A percentile compares a stretch with the other conserved stretches of the same genome.
phyloP scores from a whole-genome alignment of 2,888 invertebrate species.

The Trichogramma evanescens region DNA sequence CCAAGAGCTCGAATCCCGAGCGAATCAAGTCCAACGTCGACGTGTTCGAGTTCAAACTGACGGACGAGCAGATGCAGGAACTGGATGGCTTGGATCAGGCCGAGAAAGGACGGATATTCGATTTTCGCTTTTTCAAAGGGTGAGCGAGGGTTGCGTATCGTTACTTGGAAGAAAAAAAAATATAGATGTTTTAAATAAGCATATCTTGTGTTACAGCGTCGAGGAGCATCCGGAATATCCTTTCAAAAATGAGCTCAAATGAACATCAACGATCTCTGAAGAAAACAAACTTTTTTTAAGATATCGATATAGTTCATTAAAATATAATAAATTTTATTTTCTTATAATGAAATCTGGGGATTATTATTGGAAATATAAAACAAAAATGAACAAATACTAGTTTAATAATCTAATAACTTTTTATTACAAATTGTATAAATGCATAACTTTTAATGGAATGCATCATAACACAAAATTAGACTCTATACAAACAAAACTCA shows the following conservation, averaged over 20 bases:
- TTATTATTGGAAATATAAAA: too few relatives aligned
- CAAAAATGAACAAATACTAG: too few relatives aligned
- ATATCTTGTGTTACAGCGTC: conserved; percentile 46
- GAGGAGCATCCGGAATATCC: conserved; percentile 67
- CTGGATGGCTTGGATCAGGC: conserved; percentile 58
- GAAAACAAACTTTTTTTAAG: conserved; percentile 17
- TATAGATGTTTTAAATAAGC: background rate
- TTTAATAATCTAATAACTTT: too few relatives aligned
- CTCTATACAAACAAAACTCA: too few relatives aligned
- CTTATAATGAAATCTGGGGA: background rate
- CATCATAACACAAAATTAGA: too few relatives aligned
- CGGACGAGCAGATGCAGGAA: conserved; percentile 51
- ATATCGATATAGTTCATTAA: conserved; percentile 1
- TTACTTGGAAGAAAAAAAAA: background rate
- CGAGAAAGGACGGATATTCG: conserved; percentile 60
- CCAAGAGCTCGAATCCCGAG: conserved; percentile 66
- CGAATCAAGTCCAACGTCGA: conserved; percentile 66
- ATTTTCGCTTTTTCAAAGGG: conserved; percentile 53
- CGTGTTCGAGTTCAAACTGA: conserved; percentile 59
- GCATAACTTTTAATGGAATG: too few relatives aligned
- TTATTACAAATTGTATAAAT: too few relatives aligned
- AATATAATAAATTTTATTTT: conserved; percentile 11
- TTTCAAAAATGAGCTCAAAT: conserved; percentile 45
- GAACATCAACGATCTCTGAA: conserved; percentile 7
- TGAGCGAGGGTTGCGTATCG: conserved; percentile 23